phyloP scores from a whole-genome alignment of 64 coral and sea anemone species.

The Actinia equina region DNA sequence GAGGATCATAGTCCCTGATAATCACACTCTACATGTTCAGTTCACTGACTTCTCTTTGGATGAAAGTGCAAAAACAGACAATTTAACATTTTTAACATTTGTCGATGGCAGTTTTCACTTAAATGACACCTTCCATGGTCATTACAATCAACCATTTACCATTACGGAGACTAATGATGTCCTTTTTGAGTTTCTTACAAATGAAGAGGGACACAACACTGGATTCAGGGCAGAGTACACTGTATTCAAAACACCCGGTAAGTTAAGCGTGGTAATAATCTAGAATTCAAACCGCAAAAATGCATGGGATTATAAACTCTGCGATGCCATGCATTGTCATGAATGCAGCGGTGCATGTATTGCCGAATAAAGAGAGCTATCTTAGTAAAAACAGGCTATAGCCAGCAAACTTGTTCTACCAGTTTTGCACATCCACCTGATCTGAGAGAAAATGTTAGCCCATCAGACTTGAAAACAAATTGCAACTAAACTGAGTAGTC shows the following conservation, averaged over 20 bases:
- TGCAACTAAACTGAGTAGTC: too few species aligned
- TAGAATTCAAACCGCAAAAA: too few species aligned
- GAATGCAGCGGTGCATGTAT: too few species aligned
- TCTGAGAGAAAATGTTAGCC: too few species aligned
- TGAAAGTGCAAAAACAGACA: background rate
- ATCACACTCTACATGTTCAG: background rate
- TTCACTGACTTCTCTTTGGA: constrained; percentile 25
- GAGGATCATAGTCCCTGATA: constrained; percentile 28
- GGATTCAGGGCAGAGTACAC: constrained; percentile 18
- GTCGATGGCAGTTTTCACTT: background rate
- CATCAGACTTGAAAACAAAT: too few species aligned
- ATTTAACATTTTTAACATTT: background rate
- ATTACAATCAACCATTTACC: background rate
- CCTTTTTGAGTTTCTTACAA: background rate
- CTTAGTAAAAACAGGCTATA: too few species aligned
- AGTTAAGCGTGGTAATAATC: too few species aligned
- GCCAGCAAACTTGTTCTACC: too few species aligned
- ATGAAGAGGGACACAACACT: background rate
- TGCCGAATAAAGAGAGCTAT: too few species aligned
- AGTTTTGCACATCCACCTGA: too few species aligned
- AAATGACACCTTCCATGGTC: background rate
- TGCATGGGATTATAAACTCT: too few species aligned
- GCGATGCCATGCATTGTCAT: too few species aligned
- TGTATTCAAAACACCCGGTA: background rate
- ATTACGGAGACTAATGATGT: background rate